phyloP scores from a whole-genome alignment of 1,140 invertebrate species.

The Calliopsis andreniformis region DNA sequence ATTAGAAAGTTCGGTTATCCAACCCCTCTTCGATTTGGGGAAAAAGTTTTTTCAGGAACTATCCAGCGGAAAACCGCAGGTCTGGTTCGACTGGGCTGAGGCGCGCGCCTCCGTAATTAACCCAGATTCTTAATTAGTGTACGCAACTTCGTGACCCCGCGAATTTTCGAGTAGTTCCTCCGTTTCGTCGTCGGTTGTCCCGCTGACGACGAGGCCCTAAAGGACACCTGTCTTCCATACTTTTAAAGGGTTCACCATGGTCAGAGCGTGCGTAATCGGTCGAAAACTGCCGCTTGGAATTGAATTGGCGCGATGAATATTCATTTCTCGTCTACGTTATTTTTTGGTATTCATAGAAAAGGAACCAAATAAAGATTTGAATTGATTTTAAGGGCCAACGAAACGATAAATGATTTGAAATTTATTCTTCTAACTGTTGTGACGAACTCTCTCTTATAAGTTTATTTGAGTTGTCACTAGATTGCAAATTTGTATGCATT shows the following conservation, averaged over 20 bases:
- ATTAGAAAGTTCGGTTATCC: neutral
- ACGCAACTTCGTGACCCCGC: slow-evolving; percentile 38
- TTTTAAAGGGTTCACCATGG: neutral
- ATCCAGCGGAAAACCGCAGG: neutral
- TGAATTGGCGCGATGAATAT: neutral
- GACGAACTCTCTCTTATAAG: no score
- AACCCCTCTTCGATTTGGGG: neutral
- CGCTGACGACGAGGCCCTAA: neutral
- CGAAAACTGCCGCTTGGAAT: neutral
- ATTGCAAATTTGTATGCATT: no score
- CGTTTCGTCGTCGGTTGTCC: neutral
- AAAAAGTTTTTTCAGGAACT: slow-evolving; percentile 1
- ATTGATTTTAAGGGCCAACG: no score
- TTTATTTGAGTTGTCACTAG: no score
- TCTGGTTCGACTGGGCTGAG: slow-evolving; percentile 1
- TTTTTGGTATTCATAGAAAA: no score
- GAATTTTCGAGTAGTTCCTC: slow-evolving; percentile 11
- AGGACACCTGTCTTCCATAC: neutral
- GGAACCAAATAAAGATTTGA: no score
- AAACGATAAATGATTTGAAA: no score
- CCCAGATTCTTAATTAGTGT: slow-evolving; percentile 52
- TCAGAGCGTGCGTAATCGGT: slow-evolving; percentile 1
- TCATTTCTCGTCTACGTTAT: no score
- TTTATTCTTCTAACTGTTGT: no score
- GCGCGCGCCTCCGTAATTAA: slow-evolving; percentile 33